Evolutionary conservation across 1,140 invertebrate genomes (phyloP).

Genomic region (Ostrea denselamellosa): DNA sequence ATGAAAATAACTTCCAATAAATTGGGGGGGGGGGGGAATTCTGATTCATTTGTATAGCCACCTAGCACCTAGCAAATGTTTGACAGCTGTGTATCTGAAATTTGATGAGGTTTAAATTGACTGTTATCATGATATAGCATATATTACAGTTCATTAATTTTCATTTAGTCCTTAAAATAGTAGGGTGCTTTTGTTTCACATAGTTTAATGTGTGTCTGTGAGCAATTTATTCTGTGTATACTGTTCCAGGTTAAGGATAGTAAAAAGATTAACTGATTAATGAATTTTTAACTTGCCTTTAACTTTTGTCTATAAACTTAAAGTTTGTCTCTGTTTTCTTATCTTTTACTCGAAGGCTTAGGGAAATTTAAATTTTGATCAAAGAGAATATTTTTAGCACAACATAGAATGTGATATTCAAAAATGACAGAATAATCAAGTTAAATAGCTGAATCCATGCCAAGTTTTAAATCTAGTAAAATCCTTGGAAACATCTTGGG

Average conservation of each 20-base stretch:
- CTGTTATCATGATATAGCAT: neutral
- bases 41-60: neutral
- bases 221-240: neutral
- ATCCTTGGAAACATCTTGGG: neutral
- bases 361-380: neutral
- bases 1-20: neutral
- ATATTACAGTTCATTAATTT: neutral
- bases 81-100: neutral
- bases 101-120: neutral
- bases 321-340: neutral
- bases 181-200: neutral
- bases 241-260: neutral
- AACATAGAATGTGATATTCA: constrained; percentile 22
- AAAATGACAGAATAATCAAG: constrained; percentile 29
- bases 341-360: neutral
- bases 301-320: neutral
- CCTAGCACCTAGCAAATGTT: neutral
- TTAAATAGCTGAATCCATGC: neutral
- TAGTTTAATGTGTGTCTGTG: neutral
- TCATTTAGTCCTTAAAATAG: neutral
- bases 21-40: neutral
- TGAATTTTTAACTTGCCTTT: neutral
- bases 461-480: constrained; percentile 21
- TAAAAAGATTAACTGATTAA: neutral
- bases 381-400: constrained; percentile 34